Base-by-base conservation (phyloP, 2,888 invertebrate species). In the Dicyrtoma fusca region DNA sequence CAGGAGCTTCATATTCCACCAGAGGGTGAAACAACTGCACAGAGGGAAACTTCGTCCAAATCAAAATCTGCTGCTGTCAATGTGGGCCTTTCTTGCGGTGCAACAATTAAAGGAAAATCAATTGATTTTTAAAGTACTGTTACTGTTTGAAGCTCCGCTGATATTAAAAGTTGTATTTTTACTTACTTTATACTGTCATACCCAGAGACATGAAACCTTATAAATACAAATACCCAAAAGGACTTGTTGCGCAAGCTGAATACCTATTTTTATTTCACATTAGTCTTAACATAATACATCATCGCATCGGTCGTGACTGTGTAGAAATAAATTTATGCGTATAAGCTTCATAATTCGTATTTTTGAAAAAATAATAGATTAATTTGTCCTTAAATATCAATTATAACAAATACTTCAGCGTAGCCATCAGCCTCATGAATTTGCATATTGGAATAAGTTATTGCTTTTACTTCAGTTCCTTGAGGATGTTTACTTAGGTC, bases 371-470 rank as follows among this genome's bases (percentile, higher is more conserved):
- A 25, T 10, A 8, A 14, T 21, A 13, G 13, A 13, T 25, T 17
- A 14, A 14, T 34, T 34, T 34, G 3, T 34, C 34, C 34, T 69
- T 85, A 97, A 85, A 99, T 97, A 86, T 99, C 98, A 84, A 98
- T 92, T 84, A 99, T 98, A 81, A 98, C 97, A 89, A 93, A 99
- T 59, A 97, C 87, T 87, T 98, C 95, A 85, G 88, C 89, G 81
- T 88, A 87, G 77, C 88, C 88, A 81, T 88, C 88, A 79, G 90
- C 83, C 72, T 87, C 86, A 79, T 88, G 86, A 61, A 95, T 86
- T 86, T 99, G 97, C 98, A 99, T 98, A 70, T 97, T 95, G 8
- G 98, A 97, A 85, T 99, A 99, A 4, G 99, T 99, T 78, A 99
- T 99, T 44, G 99, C 99, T 84, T 99, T 99, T 1, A 99, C 95